Evolutionary conservation across 2,797 vertebrate genomes (phyloP).

Genomic region (Geotrypetes seraphini): DNA sequence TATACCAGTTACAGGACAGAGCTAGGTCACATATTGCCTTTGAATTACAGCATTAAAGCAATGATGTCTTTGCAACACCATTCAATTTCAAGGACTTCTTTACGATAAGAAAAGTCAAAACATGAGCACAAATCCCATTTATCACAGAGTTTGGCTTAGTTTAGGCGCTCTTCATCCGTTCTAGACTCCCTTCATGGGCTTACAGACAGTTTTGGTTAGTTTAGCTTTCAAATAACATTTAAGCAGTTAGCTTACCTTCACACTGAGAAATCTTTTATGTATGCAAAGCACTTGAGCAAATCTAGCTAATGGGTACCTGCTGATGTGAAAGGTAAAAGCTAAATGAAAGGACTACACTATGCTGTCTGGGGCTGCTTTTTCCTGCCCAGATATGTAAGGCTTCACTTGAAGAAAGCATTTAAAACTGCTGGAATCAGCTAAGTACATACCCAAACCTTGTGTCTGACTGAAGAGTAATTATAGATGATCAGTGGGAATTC

Average conservation of each 20-base stretch:
- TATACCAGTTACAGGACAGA: too few relatives aligned
- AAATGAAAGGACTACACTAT: constrained; percentile 2
- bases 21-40: too few relatives aligned
- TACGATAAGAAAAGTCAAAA: too few relatives aligned
- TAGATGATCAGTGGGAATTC: too few relatives aligned
- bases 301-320: not conserved
- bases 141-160: too few relatives aligned
- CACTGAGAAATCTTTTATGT: constrained; percentile 3
- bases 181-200: not conserved
- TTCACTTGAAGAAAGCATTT: not conserved
- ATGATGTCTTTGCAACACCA: too few relatives aligned
- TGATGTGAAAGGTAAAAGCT: constrained; percentile 1
- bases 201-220: not conserved
- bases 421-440: too few relatives aligned
- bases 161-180: not conserved
- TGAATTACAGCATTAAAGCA: too few relatives aligned
- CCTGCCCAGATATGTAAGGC: not conserved
- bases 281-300: not conserved
- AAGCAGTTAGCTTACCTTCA: constrained; percentile 3
- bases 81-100: too few relatives aligned
- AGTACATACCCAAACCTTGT: too few relatives aligned
- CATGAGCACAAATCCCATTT: too few relatives aligned
- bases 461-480: too few relatives aligned
- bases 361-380: not conserved
- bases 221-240: not conserved